Conservation (phyloP, 2,113 vertebrate species). For the Carlito syrichta region DNA sequence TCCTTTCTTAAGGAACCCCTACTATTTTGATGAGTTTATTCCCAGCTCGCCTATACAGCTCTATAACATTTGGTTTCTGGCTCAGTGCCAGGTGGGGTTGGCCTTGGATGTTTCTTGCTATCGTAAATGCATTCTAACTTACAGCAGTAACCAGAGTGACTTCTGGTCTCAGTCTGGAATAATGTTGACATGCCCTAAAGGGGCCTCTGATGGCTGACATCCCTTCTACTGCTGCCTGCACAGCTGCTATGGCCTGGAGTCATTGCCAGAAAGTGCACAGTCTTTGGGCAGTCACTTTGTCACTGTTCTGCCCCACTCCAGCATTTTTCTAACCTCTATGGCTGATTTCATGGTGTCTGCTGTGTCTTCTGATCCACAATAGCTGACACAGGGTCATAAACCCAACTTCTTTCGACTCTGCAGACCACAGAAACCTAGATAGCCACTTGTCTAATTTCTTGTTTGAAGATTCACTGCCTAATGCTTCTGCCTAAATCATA, state of each 20-base stretch:
- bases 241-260: neutral
- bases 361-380: neutral
- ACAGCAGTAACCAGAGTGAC: neutral
- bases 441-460: neutral
- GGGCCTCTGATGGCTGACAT: neutral
- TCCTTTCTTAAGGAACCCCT: neutral
- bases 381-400: neutral
- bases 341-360: neutral
- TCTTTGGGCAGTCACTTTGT: neutral
- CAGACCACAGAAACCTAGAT: neutral
- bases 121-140: constrained; percentile 6
- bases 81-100: neutral
- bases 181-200: neutral
- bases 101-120: neutral
- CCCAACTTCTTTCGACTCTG: neutral
- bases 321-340: neutral
- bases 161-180: neutral
- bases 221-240: neutral
- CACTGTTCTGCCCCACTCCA: neutral
- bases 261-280: neutral
- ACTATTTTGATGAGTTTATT: neutral
- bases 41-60: neutral
- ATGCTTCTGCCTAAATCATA: constrained; percentile 29
- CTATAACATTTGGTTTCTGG: neutral
- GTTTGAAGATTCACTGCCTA: neutral